Evolutionary conservation across 2,797 vertebrate genomes (phyloP).

Genomic region (Falco berigora): DNA sequence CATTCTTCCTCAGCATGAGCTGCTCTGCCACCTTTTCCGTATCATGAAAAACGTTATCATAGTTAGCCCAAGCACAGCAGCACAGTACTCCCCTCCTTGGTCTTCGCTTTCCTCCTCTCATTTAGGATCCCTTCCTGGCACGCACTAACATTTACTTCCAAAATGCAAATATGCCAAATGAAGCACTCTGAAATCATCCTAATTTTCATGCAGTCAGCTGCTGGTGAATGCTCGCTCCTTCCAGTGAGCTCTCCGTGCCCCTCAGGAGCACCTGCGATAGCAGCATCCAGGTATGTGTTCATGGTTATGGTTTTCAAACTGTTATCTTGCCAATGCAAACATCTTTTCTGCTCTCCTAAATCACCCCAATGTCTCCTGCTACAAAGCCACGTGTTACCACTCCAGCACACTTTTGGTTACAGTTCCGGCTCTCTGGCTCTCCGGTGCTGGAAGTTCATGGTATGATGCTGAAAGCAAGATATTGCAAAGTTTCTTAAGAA

Average conservation of each 20-base stretch:
- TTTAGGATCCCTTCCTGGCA: background rate
- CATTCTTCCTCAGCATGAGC: background rate
- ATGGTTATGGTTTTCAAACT: background rate
- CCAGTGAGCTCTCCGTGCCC: background rate
- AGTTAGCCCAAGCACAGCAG: background rate
- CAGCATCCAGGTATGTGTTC: rapidly evolving
- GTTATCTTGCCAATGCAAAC: rapidly evolving
- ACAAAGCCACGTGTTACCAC: background rate
- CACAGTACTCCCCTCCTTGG: background rate
- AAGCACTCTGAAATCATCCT: background rate
- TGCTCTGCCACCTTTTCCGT: background rate
- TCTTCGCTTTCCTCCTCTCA: background rate
- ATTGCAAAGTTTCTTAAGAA: background rate
- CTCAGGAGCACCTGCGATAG: background rate
- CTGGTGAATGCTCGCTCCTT: background rate
- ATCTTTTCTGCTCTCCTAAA: background rate
- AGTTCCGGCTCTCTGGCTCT: background rate
- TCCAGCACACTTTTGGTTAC: background rate
- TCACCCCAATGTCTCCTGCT: background rate
- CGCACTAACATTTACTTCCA: background rate
- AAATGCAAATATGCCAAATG: background rate
- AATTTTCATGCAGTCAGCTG: background rate
- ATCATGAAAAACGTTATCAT: background rate
- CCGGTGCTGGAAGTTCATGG: background rate
- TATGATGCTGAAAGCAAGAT: background rate